Conservation (phyloP, 2,113 vertebrate genomes). For the Patagioenas fasciata region DNA sequence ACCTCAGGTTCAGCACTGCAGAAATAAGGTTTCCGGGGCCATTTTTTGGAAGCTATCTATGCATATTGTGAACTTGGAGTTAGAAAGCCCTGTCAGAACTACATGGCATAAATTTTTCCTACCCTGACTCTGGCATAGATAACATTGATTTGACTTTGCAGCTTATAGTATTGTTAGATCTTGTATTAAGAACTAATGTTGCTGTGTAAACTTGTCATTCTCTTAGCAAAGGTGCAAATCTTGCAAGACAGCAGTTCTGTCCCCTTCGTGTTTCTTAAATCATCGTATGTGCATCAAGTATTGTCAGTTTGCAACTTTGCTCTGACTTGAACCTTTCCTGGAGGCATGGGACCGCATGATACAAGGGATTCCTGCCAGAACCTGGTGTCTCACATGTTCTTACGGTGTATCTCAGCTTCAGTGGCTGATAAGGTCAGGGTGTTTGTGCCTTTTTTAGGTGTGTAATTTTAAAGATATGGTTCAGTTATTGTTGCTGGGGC, state of each 20-base stretch:
- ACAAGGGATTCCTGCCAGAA: neutral
- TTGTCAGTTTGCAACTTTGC: neutral
- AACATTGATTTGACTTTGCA: neutral
- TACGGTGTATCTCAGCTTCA: rapidly evolving
- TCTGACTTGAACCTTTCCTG: neutral
- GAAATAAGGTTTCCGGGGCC: neutral
- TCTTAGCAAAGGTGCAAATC: neutral
- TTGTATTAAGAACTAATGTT: neutral
- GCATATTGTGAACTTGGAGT: neutral
- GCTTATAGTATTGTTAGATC: neutral
- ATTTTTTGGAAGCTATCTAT: neutral
- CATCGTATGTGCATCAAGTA: neutral
- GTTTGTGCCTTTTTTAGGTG: neutral
- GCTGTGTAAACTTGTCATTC: neutral
- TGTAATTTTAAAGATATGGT: neutral
- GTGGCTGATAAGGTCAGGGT: neutral
- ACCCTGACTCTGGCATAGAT: neutral
- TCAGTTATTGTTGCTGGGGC: neutral
- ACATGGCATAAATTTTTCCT: neutral
- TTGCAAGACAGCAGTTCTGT: neutral
- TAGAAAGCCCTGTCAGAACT: neutral
- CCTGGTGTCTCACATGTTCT: neutral
- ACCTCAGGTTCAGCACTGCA: neutral
- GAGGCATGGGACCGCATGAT: neutral
- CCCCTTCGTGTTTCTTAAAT: neutral